Conservation (phyloP, 2,888 invertebrate genomes). For the Meghimatium bilineatum region DNA sequence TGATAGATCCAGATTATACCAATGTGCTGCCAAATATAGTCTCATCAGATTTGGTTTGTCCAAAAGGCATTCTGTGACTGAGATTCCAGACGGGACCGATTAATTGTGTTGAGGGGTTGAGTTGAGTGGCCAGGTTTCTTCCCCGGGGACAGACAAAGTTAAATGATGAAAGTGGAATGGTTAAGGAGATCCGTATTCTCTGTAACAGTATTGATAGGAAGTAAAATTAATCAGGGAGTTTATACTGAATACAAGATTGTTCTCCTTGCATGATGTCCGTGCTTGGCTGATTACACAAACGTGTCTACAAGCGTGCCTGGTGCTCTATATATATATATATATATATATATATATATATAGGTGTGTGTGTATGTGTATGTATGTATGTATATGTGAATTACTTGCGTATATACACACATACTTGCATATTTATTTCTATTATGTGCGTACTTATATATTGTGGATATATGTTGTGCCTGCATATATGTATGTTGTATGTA, state of each 20-base stretch:
- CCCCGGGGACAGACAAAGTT: not conserved
- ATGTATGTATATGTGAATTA: not conserved
- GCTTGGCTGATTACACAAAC: no score
- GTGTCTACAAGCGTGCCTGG: not conserved
- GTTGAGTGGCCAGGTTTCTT: not conserved
- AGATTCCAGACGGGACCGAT: not conserved
- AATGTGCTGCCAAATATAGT: not conserved
- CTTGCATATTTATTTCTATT: no score
- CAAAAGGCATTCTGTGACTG: not conserved
- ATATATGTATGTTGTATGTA: not conserved
- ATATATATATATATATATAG: not conserved
- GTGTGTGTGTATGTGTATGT: not conserved
- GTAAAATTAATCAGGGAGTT: not conserved
- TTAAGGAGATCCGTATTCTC: not conserved
- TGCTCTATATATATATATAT: not conserved
- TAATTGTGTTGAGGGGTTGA: not conserved
- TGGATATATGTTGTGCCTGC: no score
- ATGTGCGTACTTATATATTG: not conserved
- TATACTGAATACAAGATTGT: no score
- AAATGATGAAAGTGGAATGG: not conserved
- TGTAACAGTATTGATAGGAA: not conserved
- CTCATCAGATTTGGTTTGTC: not conserved
- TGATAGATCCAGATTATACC: conserved; percentile 3
- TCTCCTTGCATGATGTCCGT: no score
- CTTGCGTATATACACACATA: not conserved